These are phyloP conservation scores for Trichoplusia ni DNA, from an alignment of 1,140 invertebrate genomes.

Conservation along the genomic window DNA sequence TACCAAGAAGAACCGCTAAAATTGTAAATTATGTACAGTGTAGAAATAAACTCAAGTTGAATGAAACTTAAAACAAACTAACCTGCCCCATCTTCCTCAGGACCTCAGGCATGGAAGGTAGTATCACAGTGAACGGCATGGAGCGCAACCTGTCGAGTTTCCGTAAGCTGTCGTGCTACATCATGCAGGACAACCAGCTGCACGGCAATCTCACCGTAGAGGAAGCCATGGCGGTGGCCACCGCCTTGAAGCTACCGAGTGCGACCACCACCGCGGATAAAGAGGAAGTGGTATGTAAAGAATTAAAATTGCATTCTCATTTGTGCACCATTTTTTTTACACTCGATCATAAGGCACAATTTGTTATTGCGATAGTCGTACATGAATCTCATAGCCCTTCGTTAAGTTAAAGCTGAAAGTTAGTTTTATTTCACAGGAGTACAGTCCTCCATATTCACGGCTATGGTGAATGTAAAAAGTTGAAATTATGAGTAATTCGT, in stretches of 20 bases:
- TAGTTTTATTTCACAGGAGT: too few relatives aligned
- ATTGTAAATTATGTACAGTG: too few relatives aligned
- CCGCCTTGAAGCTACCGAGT: conserved; percentile 93
- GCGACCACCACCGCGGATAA: conserved; percentile 87
- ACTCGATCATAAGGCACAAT: too few relatives aligned
- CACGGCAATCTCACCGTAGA: conserved; percentile 95
- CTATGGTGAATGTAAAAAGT: too few relatives aligned
- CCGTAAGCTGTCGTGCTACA: conserved; percentile 97
- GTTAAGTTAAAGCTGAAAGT: too few relatives aligned
- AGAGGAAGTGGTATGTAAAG: conserved; percentile 88
- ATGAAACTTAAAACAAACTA: neutral
- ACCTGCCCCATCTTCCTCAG: conserved; percentile 75
- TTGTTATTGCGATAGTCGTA: too few relatives aligned
- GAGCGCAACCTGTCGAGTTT: conserved; percentile 94
- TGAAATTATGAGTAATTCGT: too few relatives aligned
- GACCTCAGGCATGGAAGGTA: conserved; percentile 88
- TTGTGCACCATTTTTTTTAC: too few relatives aligned
- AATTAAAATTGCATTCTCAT: neutral
- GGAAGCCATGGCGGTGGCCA: conserved; percentile 96
- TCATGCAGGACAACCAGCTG: conserved; percentile 99
- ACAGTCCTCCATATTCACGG: too few relatives aligned
- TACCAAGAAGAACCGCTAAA: too few relatives aligned
- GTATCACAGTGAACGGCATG: conserved; percentile 92
- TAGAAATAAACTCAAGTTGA: too few relatives aligned
- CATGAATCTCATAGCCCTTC: too few relatives aligned